Percentiles rank a stretch among this genome's conserved stretches.
phyloP scores from a whole-genome alignment of 2,797 vertebrate species.

The Glossophaga mutica region DNA sequence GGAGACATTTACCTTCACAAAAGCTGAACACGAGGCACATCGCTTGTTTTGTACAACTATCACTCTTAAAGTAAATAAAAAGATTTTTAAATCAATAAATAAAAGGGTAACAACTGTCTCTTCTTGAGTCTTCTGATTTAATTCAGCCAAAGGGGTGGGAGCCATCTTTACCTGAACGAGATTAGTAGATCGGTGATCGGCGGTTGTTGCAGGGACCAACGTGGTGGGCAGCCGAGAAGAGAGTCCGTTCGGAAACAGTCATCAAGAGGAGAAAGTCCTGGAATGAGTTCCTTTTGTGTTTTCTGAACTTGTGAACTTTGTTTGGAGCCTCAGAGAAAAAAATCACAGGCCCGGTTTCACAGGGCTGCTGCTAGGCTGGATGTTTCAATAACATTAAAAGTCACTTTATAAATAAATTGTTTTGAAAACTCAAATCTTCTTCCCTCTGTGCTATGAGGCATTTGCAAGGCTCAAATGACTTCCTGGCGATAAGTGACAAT shows the following conservation, averaged over 20 bases:
- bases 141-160: slow-evolving; percentile 15
- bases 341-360: not conserved
- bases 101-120: not conserved
- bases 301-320: not conserved
- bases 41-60: not conserved
- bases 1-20: not conserved
- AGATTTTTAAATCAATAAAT: not conserved
- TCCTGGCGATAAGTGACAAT: not conserved
- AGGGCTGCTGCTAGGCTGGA: not conserved
- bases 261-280: not conserved
- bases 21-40: not conserved
- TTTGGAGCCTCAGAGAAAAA: not conserved
- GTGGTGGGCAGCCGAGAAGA: not conserved
- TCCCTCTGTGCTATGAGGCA: not conserved
- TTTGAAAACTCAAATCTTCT: not conserved
- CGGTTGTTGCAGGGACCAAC: not conserved
- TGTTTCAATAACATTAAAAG: not conserved
- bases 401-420: not conserved
- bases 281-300: not conserved
- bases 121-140: slow-evolving; percentile 38
- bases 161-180: not conserved
- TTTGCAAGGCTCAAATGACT: not conserved
- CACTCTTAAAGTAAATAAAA: not conserved
- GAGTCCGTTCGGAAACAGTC: not conserved
- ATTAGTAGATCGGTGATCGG: not conserved